A percentile compares a stretch with the other conserved stretches of the same genome.
These are phyloP conservation scores for Butorides virescens DNA, from an alignment of 2,113 vertebrate genomes.

Conservation along the genomic window DNA sequence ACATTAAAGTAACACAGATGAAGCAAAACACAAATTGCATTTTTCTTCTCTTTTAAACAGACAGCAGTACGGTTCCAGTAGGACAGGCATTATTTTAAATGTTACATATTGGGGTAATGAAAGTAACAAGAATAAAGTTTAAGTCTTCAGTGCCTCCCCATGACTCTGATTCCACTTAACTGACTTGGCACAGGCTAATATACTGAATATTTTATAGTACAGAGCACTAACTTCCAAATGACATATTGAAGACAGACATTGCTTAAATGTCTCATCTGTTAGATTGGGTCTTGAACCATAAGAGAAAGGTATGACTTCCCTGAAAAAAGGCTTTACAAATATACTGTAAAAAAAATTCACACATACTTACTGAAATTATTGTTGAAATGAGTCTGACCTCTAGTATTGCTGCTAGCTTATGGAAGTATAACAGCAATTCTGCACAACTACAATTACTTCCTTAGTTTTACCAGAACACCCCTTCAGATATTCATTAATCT, in stretches of 20 bases:
- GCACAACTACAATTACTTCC: background rate
- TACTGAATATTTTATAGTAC: background rate
- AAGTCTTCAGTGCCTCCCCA: background rate
- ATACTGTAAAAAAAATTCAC: background rate
- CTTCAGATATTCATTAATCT: background rate
- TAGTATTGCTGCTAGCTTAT: background rate
- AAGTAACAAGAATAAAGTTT: background rate
- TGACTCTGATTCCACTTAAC: background rate
- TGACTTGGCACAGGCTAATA: background rate
- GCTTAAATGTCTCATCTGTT: background rate
- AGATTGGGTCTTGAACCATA: background rate
- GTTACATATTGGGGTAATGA: background rate
- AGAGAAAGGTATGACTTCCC: background rate
- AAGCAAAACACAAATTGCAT: background rate
- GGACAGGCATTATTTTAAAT: background rate
- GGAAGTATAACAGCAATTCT: background rate
- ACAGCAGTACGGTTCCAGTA: accelerated
- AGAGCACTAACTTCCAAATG: background rate
- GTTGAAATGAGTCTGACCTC: background rate
- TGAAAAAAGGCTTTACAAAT: background rate
- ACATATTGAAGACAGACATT: background rate
- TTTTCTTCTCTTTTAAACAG: background rate
- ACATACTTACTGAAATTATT: background rate
- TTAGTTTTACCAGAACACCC: background rate
- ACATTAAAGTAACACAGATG: background rate